phyloP scores from a whole-genome alignment of 2,113 vertebrate genomes.

The Aphyosemion australe region DNA sequence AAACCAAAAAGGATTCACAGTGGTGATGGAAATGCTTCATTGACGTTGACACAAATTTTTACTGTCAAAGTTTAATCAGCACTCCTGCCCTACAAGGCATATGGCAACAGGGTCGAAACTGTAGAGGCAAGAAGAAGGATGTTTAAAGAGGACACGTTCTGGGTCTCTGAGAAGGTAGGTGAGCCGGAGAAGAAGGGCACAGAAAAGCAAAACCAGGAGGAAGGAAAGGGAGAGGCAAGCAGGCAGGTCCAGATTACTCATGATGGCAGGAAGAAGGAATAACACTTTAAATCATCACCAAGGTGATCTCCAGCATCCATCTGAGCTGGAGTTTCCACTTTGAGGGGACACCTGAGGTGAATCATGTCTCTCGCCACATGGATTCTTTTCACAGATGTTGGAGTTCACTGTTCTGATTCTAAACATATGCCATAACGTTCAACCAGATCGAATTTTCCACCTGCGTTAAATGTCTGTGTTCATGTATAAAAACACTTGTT shows the following conservation, averaged over 20 bases:
- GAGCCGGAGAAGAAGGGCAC: neutral
- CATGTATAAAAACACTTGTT: neutral
- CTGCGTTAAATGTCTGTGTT: neutral
- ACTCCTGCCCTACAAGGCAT: neutral
- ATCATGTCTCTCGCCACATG: neutral
- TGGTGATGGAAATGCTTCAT: conserved; percentile 6
- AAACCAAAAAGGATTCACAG: neutral
- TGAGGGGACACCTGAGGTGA: too few relatives aligned
- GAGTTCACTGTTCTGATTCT: conserved; percentile 10
- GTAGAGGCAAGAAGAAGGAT: too few relatives aligned
- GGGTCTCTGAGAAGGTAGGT: conserved; percentile 11
- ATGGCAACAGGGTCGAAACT: too few relatives aligned
- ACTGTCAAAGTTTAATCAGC: conserved; percentile 25
- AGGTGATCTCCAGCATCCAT: neutral
- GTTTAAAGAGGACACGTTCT: too few relatives aligned
- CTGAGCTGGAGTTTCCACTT: neutral
- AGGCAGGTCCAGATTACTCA: conserved; percentile 9
- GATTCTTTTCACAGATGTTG: conserved; percentile 11
- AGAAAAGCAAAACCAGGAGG: neutral
- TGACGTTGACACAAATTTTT: conserved; percentile 32
- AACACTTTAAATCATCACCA: neutral
- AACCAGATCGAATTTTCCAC: conserved; percentile 33
- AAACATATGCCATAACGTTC: conserved; percentile 8
- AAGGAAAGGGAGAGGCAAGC: neutral
- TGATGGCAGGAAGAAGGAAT: neutral